Evolutionary conservation across 2,113 vertebrate genomes (phyloP), one percentile per base, ranked within the genome.

Genomic region (Bujurquina vittata): DNA sequence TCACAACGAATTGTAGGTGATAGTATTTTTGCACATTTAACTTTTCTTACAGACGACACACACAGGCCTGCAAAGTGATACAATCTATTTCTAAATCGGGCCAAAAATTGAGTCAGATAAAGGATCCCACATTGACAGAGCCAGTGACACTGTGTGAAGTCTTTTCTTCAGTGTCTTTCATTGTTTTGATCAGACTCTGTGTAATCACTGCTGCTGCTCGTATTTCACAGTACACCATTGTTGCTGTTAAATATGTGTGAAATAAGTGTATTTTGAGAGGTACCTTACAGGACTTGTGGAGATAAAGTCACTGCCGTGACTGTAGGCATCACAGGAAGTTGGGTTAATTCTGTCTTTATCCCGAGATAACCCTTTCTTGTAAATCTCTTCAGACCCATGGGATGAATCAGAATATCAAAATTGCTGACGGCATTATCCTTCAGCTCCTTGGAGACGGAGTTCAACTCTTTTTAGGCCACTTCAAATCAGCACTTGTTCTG

Each of bases 361-460:
- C 63, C 26, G 11, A 79, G 56, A 79, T 80, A 81, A 85, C 72
- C 75, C 63, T 77, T 77, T 84, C 18, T 69, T 7, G 0, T 73
- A 55, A 81, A 80, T 79, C 75, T 63, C 37, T 83, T 52, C 74
- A 90, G 87, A 86, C 78, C 69, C 75, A 76, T 65, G 75, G 87
- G 91, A 91, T 82, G 77, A 81, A 89, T 93, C 81, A 76, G 61
- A 87, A 87, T 91, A 85, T 88, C 69, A 88, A 80, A 91, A 86
- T 79, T 85, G 87, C 81, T 90, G 82, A 93, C 86, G 84, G 74
- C 75, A 87, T 90, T 84, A 89, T 91, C 77, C 79, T 88, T 87
- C 78, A 80, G 82, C 86, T 84, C 80, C 75, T 67, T 52, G 54
- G 80, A 87, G 88, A 84, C 17, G 40, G 55, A 81, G 77, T 63